Percentiles rank a stretch among this genome's conserved stretches.
These are phyloP conservation scores for Sebastes oblongus DNA, from an alignment of 2,797 vertebrate genomes.

Conservation along the genomic window DNA sequence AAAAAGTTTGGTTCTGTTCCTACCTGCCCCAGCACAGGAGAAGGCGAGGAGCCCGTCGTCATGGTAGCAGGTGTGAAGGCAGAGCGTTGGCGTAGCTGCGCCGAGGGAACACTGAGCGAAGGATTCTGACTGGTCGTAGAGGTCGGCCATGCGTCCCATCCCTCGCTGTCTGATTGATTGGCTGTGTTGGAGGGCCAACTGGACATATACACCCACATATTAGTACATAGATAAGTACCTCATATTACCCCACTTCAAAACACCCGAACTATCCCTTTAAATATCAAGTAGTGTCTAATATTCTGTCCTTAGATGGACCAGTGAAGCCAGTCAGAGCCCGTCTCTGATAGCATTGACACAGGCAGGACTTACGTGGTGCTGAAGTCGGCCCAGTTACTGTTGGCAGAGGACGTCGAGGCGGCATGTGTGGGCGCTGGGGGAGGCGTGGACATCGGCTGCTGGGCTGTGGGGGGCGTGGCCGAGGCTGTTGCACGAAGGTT, in stretches of 20 bases:
- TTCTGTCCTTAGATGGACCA: neutral
- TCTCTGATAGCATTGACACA: too few relatives aligned
- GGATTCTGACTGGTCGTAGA: constrained; percentile 88
- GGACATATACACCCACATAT: neutral
- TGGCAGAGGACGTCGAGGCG: constrained; percentile 64
- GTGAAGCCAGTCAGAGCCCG: neutral
- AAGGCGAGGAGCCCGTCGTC: constrained; percentile 94
- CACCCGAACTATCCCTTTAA: neutral
- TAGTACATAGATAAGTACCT: neutral
- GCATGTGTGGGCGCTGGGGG: constrained; percentile 71
- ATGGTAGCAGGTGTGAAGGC: constrained; percentile 96
- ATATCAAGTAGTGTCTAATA: neutral
- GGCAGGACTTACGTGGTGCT: constrained; percentile 90
- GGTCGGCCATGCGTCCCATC: constrained; percentile 95
- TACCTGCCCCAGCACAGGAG: constrained; percentile 96
- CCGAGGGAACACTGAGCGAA: constrained; percentile 91
- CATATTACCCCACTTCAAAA: too few relatives aligned
- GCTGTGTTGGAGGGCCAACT: constrained; percentile 90
- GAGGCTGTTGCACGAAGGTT: constrained; percentile 79
- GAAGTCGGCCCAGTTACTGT: constrained; percentile 98
- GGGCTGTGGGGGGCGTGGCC: constrained; percentile 67
- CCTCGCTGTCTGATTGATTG: constrained; percentile 90
- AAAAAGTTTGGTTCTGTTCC: neutral
- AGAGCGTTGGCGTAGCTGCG: constrained; percentile 92
- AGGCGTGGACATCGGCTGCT: constrained; percentile 72